Evolutionary conservation across 1,140 invertebrate genomes (phyloP), one percentile per base, ranked within the genome.

Genomic region (Bombus pyrosoma): DNA sequence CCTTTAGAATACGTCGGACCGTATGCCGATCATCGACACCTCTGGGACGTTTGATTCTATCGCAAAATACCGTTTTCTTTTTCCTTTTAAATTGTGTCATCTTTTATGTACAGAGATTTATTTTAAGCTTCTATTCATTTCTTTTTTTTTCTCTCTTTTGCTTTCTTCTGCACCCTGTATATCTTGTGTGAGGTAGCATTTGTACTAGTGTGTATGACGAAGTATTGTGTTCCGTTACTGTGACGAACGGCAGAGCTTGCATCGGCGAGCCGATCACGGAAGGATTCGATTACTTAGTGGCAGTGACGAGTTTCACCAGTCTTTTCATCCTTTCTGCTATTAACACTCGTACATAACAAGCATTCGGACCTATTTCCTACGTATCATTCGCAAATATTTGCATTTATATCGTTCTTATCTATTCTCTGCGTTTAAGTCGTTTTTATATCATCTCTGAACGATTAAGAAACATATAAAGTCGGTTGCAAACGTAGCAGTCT

Each of bases 161-260:
- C 90, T 90, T 78, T 80, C 92, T 87, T 91, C 92, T 92, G 93
- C 94, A 94, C 94, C 94, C 94, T 95, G 94, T 95, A 94, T 92
- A 91, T 94, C 90, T 92, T 94, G 91, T 92, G 91, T 95, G 94
- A 95, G 94, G 94, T 95, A 95, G 93, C 86, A 94, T 94, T 95
- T 95, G 94, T 95, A 95, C 94, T 94, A 92, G 90, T 93, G 86
- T 90, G 76, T 78, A 78, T 93, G 87, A 91, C 93, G 86, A 92
- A 93, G 86, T 87, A 91, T 93, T 89, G 83, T 92, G 78, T 91
- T 92, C 86, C 81, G 68, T 91, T 91, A 89, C 82, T 88, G 86
- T 81, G 62, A 76, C 76, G 82, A 76, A 64, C 62, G 34, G 41
- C 72, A 53, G 85, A 43, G 22, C 37, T 37, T 34, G 78, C 73